Conservation (phyloP, 2,797 vertebrate genomes). For the Danio aesculapii region DNA sequence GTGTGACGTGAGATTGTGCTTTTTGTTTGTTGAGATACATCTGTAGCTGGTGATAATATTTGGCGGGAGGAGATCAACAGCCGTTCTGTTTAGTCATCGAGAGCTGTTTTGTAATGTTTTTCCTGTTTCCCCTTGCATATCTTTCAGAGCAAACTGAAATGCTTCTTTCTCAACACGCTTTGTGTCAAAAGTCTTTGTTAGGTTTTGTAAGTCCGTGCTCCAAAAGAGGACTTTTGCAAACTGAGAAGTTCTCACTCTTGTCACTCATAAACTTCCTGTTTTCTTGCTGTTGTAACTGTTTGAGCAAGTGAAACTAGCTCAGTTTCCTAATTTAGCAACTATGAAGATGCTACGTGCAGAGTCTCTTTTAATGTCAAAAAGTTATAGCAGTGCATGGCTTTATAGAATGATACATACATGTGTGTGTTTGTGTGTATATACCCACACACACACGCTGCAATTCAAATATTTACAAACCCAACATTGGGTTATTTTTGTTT, state of each 20-base stretch:
- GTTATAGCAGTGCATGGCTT: neutral
- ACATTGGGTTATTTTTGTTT: too few relatives aligned
- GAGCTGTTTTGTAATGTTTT: neutral
- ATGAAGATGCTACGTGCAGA: neutral
- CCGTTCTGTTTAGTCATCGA: constrained; percentile 25
- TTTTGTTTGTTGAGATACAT: constrained; percentile 22
- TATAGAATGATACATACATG: neutral
- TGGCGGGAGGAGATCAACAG: constrained; percentile 27
- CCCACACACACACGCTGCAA: too few relatives aligned
- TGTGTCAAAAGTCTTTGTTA: constrained; percentile 18
- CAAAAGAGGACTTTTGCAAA: constrained; percentile 35
- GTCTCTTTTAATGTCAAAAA: neutral
- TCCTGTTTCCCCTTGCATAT: neutral
- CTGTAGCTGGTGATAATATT: constrained; percentile 29
- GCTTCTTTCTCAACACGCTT: constrained; percentile 13
- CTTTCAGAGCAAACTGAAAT: constrained; percentile 4
- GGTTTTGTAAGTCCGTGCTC: constrained; percentile 24
- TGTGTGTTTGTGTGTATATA: too few relatives aligned
- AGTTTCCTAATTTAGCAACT: constrained; percentile 34
- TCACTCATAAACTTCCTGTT: constrained; percentile 46
- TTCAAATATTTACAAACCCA: too few relatives aligned
- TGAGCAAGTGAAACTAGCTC: constrained; percentile 18
- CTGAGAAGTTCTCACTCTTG: constrained; percentile 30
- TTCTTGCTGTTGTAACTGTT: neutral
- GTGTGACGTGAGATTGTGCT: neutral